phyloP scores from a whole-genome alignment of 92 coral and sea anemone species.

The Epizoanthus scotinus region DNA sequence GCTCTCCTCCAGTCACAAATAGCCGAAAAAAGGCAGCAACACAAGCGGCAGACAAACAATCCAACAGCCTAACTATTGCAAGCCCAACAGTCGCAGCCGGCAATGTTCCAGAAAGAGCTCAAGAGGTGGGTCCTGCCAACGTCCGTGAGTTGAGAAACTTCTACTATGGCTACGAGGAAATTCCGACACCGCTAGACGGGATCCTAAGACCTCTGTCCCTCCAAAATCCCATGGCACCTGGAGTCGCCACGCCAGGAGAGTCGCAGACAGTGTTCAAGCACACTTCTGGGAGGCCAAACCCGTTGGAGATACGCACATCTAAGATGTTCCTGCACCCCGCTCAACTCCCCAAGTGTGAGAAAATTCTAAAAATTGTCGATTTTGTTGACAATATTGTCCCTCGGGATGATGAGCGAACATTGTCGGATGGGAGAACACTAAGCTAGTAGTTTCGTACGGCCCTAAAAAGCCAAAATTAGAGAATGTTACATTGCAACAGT shows the following conservation, averaged over 20 bases:
- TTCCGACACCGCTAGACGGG: not conserved
- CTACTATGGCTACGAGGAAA: not conserved
- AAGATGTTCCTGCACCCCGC: constrained; percentile 38
- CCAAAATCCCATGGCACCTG: no score
- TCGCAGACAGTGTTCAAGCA: no score
- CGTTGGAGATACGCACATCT: not conserved
- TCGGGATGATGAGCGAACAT: constrained; percentile 11
- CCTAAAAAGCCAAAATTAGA: constrained; percentile 45
- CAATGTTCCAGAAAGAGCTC: no score
- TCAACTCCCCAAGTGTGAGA: constrained; percentile 28
- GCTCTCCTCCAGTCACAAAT: no score
- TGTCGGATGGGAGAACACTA: constrained; percentile 28
- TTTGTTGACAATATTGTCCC: constrained; percentile 37
- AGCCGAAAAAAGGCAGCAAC: no score
- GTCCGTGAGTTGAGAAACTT: not conserved
- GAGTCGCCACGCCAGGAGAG: no score
- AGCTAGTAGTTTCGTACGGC: constrained; percentile 33
- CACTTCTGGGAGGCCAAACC: no score
- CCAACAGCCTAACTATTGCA: no score
- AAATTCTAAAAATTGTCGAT: constrained; percentile 36
- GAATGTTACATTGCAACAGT: constrained; percentile 25
- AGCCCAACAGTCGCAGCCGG: no score
- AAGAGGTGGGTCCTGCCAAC: constrained; percentile 12
- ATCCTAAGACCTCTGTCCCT: not conserved
- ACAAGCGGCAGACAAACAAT: no score